phyloP scores from a whole-genome alignment of 2,888 invertebrate species.

The Perdita meconis region DNA sequence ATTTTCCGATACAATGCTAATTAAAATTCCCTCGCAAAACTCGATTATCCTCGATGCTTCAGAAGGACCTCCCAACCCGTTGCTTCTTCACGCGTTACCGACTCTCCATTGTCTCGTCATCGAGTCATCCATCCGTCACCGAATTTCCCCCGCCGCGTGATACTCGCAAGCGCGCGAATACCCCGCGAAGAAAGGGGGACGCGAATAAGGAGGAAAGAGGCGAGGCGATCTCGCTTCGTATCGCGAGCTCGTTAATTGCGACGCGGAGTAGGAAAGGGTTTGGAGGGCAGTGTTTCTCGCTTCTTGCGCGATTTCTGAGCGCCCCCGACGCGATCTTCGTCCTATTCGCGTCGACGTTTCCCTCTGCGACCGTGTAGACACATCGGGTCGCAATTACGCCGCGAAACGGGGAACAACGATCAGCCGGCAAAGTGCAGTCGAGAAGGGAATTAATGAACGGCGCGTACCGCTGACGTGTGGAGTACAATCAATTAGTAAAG shows the following conservation, averaged over 20 bases:
- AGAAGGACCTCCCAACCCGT: not conserved
- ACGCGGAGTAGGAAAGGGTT: not conserved
- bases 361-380: conserved; percentile 40
- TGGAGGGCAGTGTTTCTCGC: not conserved
- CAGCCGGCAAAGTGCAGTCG: conserved; percentile 70
- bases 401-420: conserved; percentile 66
- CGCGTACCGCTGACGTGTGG: conserved; percentile 81
- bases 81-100: not conserved
- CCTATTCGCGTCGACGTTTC: conserved; percentile 44
- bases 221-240: not conserved
- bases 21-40: not conserved
- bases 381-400: conserved; percentile 64
- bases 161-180: not conserved
- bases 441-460: conserved; percentile 71
- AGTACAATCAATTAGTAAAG: conserved; percentile 82
- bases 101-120: not conserved
- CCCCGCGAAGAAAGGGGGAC: not conserved
- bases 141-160: not conserved
- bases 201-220: not conserved
- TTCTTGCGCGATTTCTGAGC: conserved; percentile 14
- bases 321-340: conserved; percentile 11
- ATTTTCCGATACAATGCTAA: not conserved
- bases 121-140: no score
- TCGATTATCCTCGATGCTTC: not conserved
- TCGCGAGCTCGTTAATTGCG: conserved; percentile 23